Evolutionary conservation across 1,140 invertebrate genomes (phyloP).

Genomic region (Bombus ignitus): DNA sequence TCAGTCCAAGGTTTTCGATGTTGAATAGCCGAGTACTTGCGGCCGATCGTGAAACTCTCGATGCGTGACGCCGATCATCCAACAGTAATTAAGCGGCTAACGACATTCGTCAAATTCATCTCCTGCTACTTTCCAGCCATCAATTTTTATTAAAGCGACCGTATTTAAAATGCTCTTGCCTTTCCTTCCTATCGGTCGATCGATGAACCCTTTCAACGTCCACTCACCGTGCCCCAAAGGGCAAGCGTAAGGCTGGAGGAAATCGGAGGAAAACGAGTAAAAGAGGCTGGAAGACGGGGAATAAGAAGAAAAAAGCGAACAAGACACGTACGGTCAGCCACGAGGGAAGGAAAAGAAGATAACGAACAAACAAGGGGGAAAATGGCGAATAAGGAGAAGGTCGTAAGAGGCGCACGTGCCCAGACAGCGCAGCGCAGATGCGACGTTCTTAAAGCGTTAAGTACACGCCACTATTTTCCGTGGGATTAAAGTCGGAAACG

Average conservation of each 20-base stretch:
- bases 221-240: neutral
- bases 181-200: slow-evolving; percentile 37
- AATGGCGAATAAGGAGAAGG: slow-evolving; percentile 3
- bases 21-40: neutral
- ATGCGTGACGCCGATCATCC: slow-evolving; percentile 39
- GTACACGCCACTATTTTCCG: slow-evolving; percentile 64
- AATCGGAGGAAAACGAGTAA: neutral
- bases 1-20: neutral
- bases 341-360: neutral
- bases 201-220: slow-evolving; percentile 61
- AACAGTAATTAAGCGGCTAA: slow-evolving; percentile 61
- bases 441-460: slow-evolving; percentile 67
- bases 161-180: slow-evolving; percentile 35
- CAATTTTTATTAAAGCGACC: slow-evolving; percentile 62
- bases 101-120: slow-evolving; percentile 64
- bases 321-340: neutral
- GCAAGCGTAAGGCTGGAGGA: neutral
- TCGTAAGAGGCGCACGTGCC: slow-evolving; percentile 54
- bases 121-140: slow-evolving; percentile 44
- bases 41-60: slow-evolving; percentile 24
- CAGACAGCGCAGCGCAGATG: slow-evolving; percentile 58
- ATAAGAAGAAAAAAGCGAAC: neutral
- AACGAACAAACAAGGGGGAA: slow-evolving; percentile 6
- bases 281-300: neutral
- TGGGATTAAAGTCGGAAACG: slow-evolving; percentile 65